Evolutionary conservation across 2,113 vertebrate species (phyloP).

Genomic region (Corvus moneduloides): DNA sequence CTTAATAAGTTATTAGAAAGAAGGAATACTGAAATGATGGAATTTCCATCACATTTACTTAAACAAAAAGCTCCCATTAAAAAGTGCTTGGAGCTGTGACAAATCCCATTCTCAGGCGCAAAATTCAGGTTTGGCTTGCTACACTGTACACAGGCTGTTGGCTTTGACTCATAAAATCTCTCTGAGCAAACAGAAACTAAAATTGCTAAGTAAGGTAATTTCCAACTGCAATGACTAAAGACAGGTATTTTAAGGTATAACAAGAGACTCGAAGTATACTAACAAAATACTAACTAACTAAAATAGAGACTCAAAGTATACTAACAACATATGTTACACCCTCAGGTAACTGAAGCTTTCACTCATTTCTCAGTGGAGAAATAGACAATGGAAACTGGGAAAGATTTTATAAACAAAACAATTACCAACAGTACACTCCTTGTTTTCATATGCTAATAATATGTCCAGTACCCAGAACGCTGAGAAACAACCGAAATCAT

Average conservation of each 20-base stretch:
- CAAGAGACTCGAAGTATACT: neutral
- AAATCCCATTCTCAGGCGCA: neutral
- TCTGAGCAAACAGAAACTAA: slow-evolving; percentile 38
- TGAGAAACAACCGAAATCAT: neutral
- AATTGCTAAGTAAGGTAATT: slow-evolving; percentile 42
- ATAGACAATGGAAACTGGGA: neutral
- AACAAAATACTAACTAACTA: neutral
- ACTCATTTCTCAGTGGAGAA: slow-evolving; percentile 19
- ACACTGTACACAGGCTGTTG: neutral
- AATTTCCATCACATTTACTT: slow-evolving; percentile 18
- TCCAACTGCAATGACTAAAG: neutral
- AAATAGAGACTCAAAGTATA: neutral
- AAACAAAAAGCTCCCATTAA: slow-evolving; percentile 24
- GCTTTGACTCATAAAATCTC: slow-evolving; percentile 24
- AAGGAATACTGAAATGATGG: neutral
- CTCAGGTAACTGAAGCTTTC: neutral
- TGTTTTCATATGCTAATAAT: slow-evolving; percentile 20
- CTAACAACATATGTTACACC: neutral
- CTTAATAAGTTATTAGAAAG: neutral
- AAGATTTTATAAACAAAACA: slow-evolving; percentile 42
- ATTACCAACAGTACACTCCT: neutral
- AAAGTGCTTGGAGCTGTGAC: neutral
- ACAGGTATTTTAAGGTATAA: neutral
- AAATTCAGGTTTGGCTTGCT: slow-evolving; percentile 42
- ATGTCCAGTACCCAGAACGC: neutral